Evolutionary conservation across 2,113 vertebrate species (phyloP).

Genomic region (Vulpes lagopus): DNA sequence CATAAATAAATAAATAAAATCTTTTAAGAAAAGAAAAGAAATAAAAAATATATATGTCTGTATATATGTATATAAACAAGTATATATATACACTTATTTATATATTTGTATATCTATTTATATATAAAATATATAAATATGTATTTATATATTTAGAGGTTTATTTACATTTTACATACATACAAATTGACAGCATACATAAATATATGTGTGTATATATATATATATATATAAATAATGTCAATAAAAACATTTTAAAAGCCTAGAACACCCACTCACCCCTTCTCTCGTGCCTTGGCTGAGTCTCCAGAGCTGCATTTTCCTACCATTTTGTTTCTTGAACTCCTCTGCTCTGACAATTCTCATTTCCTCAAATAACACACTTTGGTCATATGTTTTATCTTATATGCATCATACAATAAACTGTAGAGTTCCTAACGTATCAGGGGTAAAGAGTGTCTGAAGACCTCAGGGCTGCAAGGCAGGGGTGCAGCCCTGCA

Average conservation of each 20-base stretch:
- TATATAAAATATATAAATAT: no score
- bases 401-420: not conserved
- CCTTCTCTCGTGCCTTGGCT: not conserved
- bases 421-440: not conserved
- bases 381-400: not conserved
- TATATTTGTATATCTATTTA: no score
- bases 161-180: no score
- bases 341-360: not conserved
- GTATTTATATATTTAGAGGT: no score
- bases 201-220: no score
- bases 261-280: not conserved
- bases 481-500: not conserved
- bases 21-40: no score
- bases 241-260: not conserved
- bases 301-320: not conserved
- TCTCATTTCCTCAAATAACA: not conserved
- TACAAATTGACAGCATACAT: no score
- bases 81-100: no score
- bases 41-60: no score
- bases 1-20: no score
- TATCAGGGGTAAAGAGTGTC: fast-evolving
- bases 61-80: no score
- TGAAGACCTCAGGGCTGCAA: not conserved
- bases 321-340: not conserved
- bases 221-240: no score